Base-by-base conservation (phyloP, 2,888 invertebrate genomes). In the Zygothrica quintamaculata region DNA sequence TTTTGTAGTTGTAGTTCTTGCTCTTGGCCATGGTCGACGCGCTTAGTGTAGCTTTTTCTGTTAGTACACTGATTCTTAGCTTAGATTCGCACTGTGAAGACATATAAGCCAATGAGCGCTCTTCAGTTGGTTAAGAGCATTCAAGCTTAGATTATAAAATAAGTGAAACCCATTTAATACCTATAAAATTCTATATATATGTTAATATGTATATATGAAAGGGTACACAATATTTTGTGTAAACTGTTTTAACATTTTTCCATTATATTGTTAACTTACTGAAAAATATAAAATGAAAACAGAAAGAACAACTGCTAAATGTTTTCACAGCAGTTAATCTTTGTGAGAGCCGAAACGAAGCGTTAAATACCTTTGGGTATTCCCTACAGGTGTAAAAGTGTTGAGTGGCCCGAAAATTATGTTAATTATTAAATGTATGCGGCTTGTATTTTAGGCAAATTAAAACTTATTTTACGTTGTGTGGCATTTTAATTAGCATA, bases 261-360 rank as follows among this genome's bases (percentile, higher is more conserved):
- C 46, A 37, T 59, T 33, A 55, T 53, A 48, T 53, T 44, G 48
- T 68, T 46, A 43, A 51, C 33, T 66, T 47, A 36, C 18, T 46
- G 61, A 51, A 67, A 65, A 70, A 68, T 65, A 15, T 39, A 42
- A 42, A 39, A 18, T 12, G 37, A 6, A 26, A 26, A 26, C 4
- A 6, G 26, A 26, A 26, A 26, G 8, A 6, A 8, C 26, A 65
- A 70, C 65, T 65, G 52, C 48, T 43, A 66, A 81, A 78, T 84
- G 77, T 61, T 78, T 84, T 81, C 72, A 84, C 64, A 77, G 74
- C 74, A 61, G 84, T 82, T 82, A 84, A 84, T 84, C 74, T 82
- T 70, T 56, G 67, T 46, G 51, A 60, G 44, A 16, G 47, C 60
- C 71, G 56, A 61, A 80, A 72, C 81, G 84, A 74, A 74, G 81